These are phyloP conservation scores for Oncorhynchus tshawytscha DNA, from an alignment of 2,113 vertebrate species.

Conservation along the genomic window DNA sequence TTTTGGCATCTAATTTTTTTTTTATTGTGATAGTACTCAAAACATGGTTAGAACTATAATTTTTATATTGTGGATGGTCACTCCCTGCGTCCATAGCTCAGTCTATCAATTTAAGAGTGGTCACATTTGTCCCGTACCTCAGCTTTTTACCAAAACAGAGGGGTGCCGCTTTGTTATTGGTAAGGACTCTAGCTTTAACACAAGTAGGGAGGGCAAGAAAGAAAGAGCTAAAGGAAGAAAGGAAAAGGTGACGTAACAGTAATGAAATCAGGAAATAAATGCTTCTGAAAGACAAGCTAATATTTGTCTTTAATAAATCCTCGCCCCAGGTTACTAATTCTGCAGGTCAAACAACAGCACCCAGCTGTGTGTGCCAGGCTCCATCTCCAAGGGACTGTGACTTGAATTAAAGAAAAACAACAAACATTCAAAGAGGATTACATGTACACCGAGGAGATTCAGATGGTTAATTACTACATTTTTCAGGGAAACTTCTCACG, in stretches of 20 bases:
- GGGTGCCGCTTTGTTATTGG: too few relatives aligned
- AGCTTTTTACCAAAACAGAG: not conserved
- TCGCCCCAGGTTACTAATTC: slow-evolving; percentile 9
- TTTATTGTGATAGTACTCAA: too few relatives aligned
- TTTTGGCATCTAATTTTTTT: too few relatives aligned
- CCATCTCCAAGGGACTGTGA: slow-evolving; percentile 27
- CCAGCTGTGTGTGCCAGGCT: slow-evolving; percentile 37
- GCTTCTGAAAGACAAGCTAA: not conserved
- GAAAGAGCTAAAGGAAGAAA: not conserved
- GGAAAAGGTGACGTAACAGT: not conserved
- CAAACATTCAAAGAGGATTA: slow-evolving; percentile 62
- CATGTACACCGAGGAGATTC: slow-evolving; percentile 2
- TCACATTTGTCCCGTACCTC: too few relatives aligned
- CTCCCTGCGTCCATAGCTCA: too few relatives aligned
- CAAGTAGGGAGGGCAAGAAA: not conserved
- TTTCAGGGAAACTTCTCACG: not conserved
- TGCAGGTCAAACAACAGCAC: slow-evolving; percentile 21
- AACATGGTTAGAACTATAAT: too few relatives aligned
- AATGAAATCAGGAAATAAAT: not conserved
- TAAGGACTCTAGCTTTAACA: not conserved
- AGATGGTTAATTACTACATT: not conserved
- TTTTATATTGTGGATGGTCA: too few relatives aligned
- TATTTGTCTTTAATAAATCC: slow-evolving; percentile 28
- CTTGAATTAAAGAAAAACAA: slow-evolving; percentile 54
- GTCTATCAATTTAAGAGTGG: too few relatives aligned